Conservation (phyloP, 2,113 vertebrate species). For the Caranx melampygus region DNA sequence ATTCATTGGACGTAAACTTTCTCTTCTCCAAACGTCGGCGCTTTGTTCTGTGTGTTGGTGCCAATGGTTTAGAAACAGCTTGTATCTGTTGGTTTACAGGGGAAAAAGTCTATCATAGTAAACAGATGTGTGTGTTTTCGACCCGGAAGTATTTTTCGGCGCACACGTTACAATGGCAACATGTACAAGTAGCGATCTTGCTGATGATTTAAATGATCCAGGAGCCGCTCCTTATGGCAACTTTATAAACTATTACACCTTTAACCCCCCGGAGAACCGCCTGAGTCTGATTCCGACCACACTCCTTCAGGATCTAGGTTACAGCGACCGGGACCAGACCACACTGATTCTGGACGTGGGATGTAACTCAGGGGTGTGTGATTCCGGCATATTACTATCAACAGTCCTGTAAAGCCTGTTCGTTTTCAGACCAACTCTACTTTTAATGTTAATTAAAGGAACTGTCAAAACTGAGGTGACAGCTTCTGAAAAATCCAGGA, state of each 20-base stretch:
- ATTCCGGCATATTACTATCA: neutral
- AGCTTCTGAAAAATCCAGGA: too few species aligned
- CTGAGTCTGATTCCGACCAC: conserved; percentile 85
- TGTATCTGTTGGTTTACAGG: too few species aligned
- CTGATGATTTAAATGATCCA: conserved; percentile 70
- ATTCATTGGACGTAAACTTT: too few species aligned
- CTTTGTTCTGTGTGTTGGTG: too few species aligned
- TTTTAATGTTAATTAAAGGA: too few species aligned
- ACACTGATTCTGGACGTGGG: conserved; percentile 92
- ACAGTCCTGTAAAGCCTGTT: too few species aligned
- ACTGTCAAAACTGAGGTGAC: too few species aligned
- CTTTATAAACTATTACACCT: conserved; percentile 92
- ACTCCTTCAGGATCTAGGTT: conserved; percentile 81
- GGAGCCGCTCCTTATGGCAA: conserved; percentile 93
- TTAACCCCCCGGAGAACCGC: conserved; percentile 91
- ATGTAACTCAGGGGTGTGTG: conserved; percentile 93
- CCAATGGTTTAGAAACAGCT: too few species aligned
- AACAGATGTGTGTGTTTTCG: conserved; percentile 8
- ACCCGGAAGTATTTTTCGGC: conserved; percentile 53
- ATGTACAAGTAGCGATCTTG: rapidly evolving
- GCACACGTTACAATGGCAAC: conserved; percentile 70
- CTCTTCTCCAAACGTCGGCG: too few species aligned
- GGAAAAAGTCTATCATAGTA: too few species aligned
- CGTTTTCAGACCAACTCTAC: too few species aligned
- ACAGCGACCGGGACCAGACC: conserved; percentile 35